Base-by-base conservation (phyloP, 2,113 vertebrate species). In the Entosphenus tridentatus region DNA sequence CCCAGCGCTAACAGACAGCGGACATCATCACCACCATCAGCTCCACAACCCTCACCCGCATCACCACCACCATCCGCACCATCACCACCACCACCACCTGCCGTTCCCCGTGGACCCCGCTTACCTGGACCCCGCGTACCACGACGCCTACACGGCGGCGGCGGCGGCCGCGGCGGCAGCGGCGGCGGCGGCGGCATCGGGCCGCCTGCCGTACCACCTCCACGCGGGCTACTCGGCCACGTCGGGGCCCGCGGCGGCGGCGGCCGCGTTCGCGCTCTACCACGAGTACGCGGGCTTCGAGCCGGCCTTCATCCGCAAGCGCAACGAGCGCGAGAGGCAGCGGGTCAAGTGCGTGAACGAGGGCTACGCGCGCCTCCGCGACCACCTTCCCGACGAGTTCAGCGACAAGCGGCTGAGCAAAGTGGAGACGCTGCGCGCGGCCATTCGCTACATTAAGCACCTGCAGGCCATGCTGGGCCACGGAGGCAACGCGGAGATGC, bases 251-350 rank as follows among this genome's bases (percentile, higher is more conserved):
- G 80, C 55, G 81, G 84, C 75, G 84, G 83, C 74, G 39, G 39
- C 39, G 39, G 39, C 39, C 39, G 39, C 39, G 39, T 39, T 39
- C 39, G 39, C 39, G 39, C 39, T 39, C 39, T 39, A 39, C 39
- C 39, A 39, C 39, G 39, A 39, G 39, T 39, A 39, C 39, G 39
- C 39, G 39, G 79, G 83, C 3, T 79, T 84, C 1, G 85, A 86
- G 71, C 85, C 84, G 0, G 85, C 83, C 1, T 85, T 87, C 76
- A 83, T 86, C 72, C 85, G 83, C 77, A 86, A 84, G 69, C 75
- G 87, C 3, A 87, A 89, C 12, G 83, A 88, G 74, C 80, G 85
- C 0, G 86, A 89, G 78, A 78, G 86, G 6, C 83, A 85, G 76
- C 73, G 85, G 1, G 87, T 87, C 8, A 79, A 81, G 68, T 85